Evolutionary conservation across 2,113 vertebrate genomes (phyloP).

Genomic region (Sitta europaea): DNA sequence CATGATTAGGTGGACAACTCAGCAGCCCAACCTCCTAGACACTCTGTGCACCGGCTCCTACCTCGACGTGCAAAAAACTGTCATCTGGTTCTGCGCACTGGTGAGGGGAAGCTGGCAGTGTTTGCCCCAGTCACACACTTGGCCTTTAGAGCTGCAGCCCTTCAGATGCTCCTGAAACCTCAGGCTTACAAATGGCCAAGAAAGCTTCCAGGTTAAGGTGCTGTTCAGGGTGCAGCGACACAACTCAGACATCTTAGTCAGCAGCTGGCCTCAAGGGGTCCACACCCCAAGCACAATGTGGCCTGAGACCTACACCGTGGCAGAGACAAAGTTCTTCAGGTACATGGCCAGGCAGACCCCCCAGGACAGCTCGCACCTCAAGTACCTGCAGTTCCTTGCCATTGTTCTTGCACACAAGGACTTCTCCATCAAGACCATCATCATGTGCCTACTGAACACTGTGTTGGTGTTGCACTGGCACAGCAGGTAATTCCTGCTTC

Average conservation of each 20-base stretch:
- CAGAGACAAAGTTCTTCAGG: neutral
- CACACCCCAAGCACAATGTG: neutral
- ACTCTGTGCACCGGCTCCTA: neutral
- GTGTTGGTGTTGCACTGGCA: neutral
- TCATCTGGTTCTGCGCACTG: neutral
- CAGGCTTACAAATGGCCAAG: neutral
- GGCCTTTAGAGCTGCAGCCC: neutral
- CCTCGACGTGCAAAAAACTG: neutral
- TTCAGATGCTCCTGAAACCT: neutral
- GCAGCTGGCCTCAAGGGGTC: neutral
- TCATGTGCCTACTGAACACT: neutral
- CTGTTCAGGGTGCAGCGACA: neutral
- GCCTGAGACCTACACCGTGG: neutral
- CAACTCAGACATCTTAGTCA: neutral
- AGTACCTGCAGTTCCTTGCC: neutral
- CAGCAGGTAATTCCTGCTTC: neutral
- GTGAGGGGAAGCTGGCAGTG: neutral
- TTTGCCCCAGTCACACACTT: neutral
- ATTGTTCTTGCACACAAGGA: rapidly evolving
- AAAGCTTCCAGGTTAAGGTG: neutral
- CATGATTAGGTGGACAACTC: rapidly evolving
- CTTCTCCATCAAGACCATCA: neutral
- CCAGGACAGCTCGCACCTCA: neutral
- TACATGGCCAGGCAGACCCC: neutral
- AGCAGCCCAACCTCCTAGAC: neutral